Base-by-base conservation (phyloP, 1,140 invertebrate genomes). In the Zaprionus tsacasi region DNA sequence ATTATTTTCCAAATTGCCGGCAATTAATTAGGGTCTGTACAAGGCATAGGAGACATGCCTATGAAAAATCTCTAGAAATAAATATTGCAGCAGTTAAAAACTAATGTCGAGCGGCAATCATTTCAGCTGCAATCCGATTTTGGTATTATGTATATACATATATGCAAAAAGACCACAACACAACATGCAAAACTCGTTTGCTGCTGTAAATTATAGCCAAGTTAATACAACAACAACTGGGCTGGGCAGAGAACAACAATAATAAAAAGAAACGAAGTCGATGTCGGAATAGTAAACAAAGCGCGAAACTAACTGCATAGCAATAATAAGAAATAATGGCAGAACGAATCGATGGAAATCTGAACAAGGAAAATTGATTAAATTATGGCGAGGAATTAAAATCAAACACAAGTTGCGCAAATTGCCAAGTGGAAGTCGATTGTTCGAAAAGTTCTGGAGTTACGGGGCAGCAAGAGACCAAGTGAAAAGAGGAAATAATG, bases 141-240 rank as follows among this genome's bases (percentile, higher is more conserved):
- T 13, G 45, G 68, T 56, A 35, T 70, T 30, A 30, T 30, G 27
- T 27, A 54, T 63, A 63, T 70, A 58, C 58, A 54, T 27, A 54
- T 63, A 63, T 70, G 67, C 58, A 54, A 69, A 61, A 61, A 48
- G 43, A 11, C 40, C 52, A 48, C 38, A 70, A 6, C 7, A 5
- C 57, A 59, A 74, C 48, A 74, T 48, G 30, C 50, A 74, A 74
- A 74, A 74, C 71, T 61, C 33, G 71, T 63, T 74, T 59, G 38
- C 30, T 56, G 50, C 27, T 40, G 50, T 57, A 57, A 74, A 74
- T 57, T 70, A 70, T 57, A 50, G 71, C 40, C 5, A 48, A 70
- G 50, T n/a, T 25, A 67, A 52, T 27, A 67, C 43, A 72, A 66
- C 43, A 72, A 52, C 48, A 59, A 72, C 45, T 58, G 61, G 61